Base-by-base conservation (phyloP, 1,140 invertebrate genomes). In the Varroa destructor region DNA sequence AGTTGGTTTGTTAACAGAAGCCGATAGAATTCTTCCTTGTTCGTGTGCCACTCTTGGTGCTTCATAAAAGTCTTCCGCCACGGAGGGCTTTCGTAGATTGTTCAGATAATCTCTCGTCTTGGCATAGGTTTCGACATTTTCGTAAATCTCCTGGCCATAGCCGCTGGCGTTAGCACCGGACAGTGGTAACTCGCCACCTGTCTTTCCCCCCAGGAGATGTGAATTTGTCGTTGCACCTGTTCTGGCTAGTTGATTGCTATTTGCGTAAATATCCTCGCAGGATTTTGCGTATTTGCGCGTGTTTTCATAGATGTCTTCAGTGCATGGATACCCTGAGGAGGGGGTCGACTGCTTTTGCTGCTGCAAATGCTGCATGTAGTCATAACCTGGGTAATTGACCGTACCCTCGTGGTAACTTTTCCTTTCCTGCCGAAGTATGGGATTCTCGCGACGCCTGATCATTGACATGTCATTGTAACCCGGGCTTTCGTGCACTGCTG, bases 241-340 rank as follows among this genome's bases (percentile, higher is more conserved):
- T 51, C 46, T 51, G 3, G 46, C 46, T 8, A 51, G 46, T 51
- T 51, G 46, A 8, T 51, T 51, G 40, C 40, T 36, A 2, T 40
- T 46, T 14, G 40, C 61, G 3, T 40, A 67, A 37, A 67, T 67
- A 67, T 67, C 61, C 37, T 67, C 61, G 8, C 61, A 67, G 36
- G 61, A 67, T 37, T 37, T 67, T 12, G 61, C 61, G 61, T 67
- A 67, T 40, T 37, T 67, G 40, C 61, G 61, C 2, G 61, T 67
- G 61, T 67, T 67, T 40, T 67, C 61, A 8, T 67, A 67, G 37
- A 67, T 67, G 37, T 67, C 61, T 37, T 67, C 61, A 40, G 61
- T 40, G 46, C 61, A 67, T 5, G 40, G 40, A 46, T 67, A 67
- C 8, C 12, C 40, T 51, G 46, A 51, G 46, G 4, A 3, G 46